Conservation (phyloP, 2,888 invertebrate genomes). For the Trichacis sp. region DNA sequence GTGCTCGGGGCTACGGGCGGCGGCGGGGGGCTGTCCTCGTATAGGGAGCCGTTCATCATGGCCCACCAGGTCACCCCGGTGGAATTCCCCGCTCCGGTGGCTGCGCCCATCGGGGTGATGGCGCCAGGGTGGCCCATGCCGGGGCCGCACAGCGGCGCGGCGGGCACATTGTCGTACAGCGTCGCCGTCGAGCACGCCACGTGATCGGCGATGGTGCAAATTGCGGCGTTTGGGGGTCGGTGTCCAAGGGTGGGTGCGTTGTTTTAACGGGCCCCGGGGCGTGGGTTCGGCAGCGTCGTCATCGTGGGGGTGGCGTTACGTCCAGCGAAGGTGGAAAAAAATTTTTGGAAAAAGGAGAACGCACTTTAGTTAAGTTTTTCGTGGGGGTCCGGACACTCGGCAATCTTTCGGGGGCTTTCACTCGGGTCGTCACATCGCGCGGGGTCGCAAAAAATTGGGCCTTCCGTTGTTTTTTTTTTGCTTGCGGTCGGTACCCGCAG, state of each 20-base stretch:
- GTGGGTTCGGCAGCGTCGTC: conserved; percentile 33
- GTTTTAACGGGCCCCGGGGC: too few relatives aligned
- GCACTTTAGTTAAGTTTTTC: conserved; percentile 36
- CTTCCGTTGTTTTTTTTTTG: conserved; percentile 18
- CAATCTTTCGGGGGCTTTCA: conserved; percentile 19
- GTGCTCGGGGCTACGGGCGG: conserved; percentile 69
- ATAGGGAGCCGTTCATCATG: conserved; percentile 86
- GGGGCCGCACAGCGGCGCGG: conserved; percentile 74
- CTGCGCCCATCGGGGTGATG: conserved; percentile 71
- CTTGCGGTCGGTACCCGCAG: conserved; percentile 17
- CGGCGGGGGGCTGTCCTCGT: conserved; percentile 75
- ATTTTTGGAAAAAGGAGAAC: conserved; percentile 38
- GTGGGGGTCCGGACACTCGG: conserved; percentile 38
- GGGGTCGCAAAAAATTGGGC: too few relatives aligned
- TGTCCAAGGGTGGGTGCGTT: conserved; percentile 57
- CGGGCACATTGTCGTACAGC: conserved; percentile 86
- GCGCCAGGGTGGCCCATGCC: conserved; percentile 69
- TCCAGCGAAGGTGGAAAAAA: conserved; percentile 38
- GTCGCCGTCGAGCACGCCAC: conserved; percentile 86
- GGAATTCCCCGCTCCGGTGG: conserved; percentile 86
- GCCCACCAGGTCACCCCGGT: conserved; percentile 85
- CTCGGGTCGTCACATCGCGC: background rate
- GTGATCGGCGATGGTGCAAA: conserved; percentile 79
- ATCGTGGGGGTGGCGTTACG: conserved; percentile 41
- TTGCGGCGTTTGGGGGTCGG: conserved; percentile 69